Base-by-base conservation (phyloP, 2,888 invertebrate species). In the Drosophila nigricruria region DNA sequence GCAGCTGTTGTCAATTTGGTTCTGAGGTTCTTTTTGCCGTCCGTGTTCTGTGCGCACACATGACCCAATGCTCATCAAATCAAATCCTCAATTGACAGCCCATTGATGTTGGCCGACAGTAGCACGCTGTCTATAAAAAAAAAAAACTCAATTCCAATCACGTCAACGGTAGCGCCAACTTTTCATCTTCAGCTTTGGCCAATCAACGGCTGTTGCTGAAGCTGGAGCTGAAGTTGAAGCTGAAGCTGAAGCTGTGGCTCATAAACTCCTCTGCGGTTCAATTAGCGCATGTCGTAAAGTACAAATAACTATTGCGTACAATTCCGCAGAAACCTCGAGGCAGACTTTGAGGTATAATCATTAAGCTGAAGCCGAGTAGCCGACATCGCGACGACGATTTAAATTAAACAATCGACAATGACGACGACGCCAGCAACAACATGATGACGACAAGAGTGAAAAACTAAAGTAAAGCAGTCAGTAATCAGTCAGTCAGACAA, bases 261-360 rank as follows among this genome's bases (percentile, higher is more conserved):
- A 67, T 83, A 81, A 83, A 86, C 77, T 83, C 85, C 71, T 73
- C 74, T 79, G 79, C 60, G 78, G 74, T 77, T 82, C 85, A 85
- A 88, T 88, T 88, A 88, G 83, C 87, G 74, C 83, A 79, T 84
- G 87, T 84, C 87, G 83, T 87, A 83, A 84, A 87, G 79, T 87
- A 84, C 83, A 87, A 84, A 84, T 84, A 84, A 83, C 81, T 83
- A 87, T 84, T 87, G 84, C 84, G 84, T 81, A 83, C 71, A 68
- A 79, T 70, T 77, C 74, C 56, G 64, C 70, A 74, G 77, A 73
- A 78, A 74, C 72, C 68, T 77, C 70, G 70, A 57, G 45, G 53
- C 61, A 59, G 53, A 40, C 67, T 72, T 67, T 77, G 62, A 68
- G 77, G 63, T 65, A 82, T 82, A 82, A 76, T 86, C 83, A 83